Evolutionary conservation across 2,113 vertebrate species (phyloP).

Genomic region (Plectropomus leopardus): DNA sequence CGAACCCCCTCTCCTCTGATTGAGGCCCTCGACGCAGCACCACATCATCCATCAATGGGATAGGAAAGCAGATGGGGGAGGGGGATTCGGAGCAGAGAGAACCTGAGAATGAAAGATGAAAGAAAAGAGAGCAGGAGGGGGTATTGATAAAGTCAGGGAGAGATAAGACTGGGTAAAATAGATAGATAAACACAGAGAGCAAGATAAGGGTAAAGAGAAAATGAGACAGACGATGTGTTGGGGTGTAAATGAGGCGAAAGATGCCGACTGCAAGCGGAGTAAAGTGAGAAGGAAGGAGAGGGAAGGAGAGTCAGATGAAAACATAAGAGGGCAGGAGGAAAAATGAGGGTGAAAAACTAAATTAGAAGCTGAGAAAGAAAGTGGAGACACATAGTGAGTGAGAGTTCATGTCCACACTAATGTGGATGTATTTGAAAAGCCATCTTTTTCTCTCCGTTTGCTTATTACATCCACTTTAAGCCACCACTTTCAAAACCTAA

Average conservation of each 20-base stretch:
- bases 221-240: slow-evolving; percentile 22
- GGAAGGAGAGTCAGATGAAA: background rate
- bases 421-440: slow-evolving; percentile 16
- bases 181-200: slow-evolving; percentile 58
- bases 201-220: slow-evolving; percentile 50
- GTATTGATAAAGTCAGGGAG: slow-evolving; percentile 47
- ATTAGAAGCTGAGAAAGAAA: slow-evolving; percentile 9
- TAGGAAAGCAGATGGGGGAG: slow-evolving; percentile 44
- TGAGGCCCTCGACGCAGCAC: slow-evolving; percentile 59
- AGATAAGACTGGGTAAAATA: slow-evolving; percentile 59
- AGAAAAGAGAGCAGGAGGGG: slow-evolving; percentile 43
- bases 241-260: slow-evolving; percentile 47
- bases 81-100: slow-evolving; percentile 2
- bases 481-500: slow-evolving; percentile 10
- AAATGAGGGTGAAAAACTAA: background rate
- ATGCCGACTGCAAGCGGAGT: slow-evolving; percentile 21
- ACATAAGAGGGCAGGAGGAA: background rate
- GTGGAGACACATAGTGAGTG: background rate
- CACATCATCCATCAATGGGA: slow-evolving; percentile 75
- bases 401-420: slow-evolving; percentile 14
- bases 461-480: slow-evolving; percentile 28
- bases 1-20: slow-evolving; percentile 54
- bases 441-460: slow-evolving; percentile 12
- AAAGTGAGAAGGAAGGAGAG: background rate
- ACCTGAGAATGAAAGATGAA: slow-evolving; percentile 54